A percentile compares a stretch with the other conserved stretches of the same genome.
phyloP scores from a whole-genome alignment of 23 tunicate species.

The Trididemnum clinides region DNA sequence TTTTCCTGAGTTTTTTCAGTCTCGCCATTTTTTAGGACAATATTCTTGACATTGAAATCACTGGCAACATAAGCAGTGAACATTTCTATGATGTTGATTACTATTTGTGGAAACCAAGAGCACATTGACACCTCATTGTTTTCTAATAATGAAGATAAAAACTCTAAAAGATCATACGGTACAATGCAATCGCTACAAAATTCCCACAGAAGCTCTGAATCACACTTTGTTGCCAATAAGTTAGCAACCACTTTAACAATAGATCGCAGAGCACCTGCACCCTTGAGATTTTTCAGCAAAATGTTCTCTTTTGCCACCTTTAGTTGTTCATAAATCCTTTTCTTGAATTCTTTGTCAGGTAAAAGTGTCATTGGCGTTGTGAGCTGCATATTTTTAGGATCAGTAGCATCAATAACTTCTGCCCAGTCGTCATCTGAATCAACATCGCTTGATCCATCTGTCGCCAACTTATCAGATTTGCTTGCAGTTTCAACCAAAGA shows the following conservation, averaged over 20 bases:
- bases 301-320: constrained; percentile 32
- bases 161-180: constrained; percentile 19
- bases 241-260: constrained; percentile 62
- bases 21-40: constrained; percentile 1
- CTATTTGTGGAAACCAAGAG: constrained; percentile 65
- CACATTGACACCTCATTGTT: constrained; percentile 16
- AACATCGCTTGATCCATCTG: not conserved
- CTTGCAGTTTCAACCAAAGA: not conserved
- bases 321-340: constrained; percentile 42
- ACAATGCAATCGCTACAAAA: constrained; percentile 46
- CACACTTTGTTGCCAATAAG: constrained; percentile 77
- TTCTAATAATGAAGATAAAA: constrained; percentile 6
- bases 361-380: constrained; percentile 81
- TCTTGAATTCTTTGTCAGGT: constrained; percentile 52
- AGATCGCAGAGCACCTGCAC: constrained; percentile 39
- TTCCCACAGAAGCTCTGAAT: constrained; percentile 54
- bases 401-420: constrained; percentile 84
- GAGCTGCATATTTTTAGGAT: constrained; percentile 80
- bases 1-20: constrained; percentile 20
- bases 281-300: constrained; percentile 31
- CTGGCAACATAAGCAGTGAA: constrained; percentile 74
- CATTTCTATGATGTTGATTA: constrained; percentile 38
- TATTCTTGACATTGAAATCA: constrained; percentile 75
- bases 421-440: constrained; percentile 90
- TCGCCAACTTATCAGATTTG: not conserved